Evolutionary conservation across 1,140 invertebrate species (phyloP), one percentile per base, ranked within the genome.

Genomic region (Polypedilum pembai): DNA sequence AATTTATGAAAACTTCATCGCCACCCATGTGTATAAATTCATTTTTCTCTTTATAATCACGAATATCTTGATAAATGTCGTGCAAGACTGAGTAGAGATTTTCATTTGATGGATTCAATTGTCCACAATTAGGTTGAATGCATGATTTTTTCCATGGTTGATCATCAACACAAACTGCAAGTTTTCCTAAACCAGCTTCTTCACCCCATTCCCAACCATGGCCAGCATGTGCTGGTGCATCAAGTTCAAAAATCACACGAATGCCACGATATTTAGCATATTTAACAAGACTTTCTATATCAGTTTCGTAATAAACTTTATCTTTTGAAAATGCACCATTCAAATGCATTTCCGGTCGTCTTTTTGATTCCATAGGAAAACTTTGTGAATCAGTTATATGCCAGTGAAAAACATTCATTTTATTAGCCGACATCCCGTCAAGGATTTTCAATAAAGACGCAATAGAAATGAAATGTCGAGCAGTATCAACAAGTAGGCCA

Each of bases 331-430:
- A 92, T 0, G 91, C 90, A 1, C 91, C 91, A 81, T 87, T 88
- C 74, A 85, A 86, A 1, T 89, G 87, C 84, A 95, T 87, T 78
- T 92, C 87, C 0, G 93, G 92, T 40, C 90, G 87, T 18, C 87
- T 84, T 1, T 83, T 85, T 0, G 91, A 89, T 73, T 91, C 89
- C 76, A 93, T 86, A 0, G 93, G 92, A 80, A 94, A 94, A 79
- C 92, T 93, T 76, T 94, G 93, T 0, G 91, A 88, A 79, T 95
- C 93, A 0, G 90, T 92, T 1, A 91, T 86, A 78, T 95, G 92
- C 92, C 92, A 94, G 79, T 95, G 93, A 41, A 94, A 88, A 0
- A 92, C 89, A 78, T 95, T 95, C 76, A 95, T 80, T 81, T 95
- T 95, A 20, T 88, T 89, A 0, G 89, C 85, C 0, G 91, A 88